phyloP scores from a whole-genome alignment of 1,140 invertebrate species.

The Nixonia krombeini region DNA sequence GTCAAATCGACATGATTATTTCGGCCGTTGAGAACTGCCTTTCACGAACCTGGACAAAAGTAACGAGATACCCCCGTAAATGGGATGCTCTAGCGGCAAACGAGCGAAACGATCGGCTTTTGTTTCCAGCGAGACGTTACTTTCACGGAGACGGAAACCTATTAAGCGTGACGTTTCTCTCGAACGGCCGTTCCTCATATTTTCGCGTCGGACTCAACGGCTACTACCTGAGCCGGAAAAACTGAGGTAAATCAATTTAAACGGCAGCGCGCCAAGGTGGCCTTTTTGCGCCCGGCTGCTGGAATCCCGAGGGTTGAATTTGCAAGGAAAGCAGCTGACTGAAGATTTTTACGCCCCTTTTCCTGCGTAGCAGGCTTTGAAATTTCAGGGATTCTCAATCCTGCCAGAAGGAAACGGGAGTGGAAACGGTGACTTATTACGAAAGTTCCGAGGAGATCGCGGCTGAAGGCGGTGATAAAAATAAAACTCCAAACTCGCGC shows the following conservation, averaged over 20 bases:
- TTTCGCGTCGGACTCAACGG: constrained; percentile 1
- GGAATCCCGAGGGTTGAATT: constrained; percentile 58
- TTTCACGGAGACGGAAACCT: too few relatives aligned
- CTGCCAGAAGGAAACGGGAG: constrained; percentile 22
- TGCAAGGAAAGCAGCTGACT: constrained; percentile 68
- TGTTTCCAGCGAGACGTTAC: too few relatives aligned
- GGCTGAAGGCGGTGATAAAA: too few relatives aligned
- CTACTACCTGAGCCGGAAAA: constrained; percentile 66
- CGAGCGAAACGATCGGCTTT: too few relatives aligned
- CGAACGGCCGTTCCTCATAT: constrained; percentile 22
- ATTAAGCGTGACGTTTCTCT: not conserved
- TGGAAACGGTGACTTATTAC: constrained; percentile 3
- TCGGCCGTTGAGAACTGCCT: too few relatives aligned
- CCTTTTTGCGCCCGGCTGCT: constrained; percentile 31
- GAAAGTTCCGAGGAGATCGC: too few relatives aligned
- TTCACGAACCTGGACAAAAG: too few relatives aligned
- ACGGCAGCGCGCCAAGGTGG: constrained; percentile 48
- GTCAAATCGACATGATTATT: not conserved
- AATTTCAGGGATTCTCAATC: constrained; percentile 59
- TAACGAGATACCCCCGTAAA: too few relatives aligned
- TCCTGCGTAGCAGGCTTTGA: constrained; percentile 33
- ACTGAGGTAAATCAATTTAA: constrained; percentile 68
- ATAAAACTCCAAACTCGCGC: too few relatives aligned
- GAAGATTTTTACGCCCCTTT: constrained; percentile 54
- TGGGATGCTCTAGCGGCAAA: too few relatives aligned